A percentile compares a stretch with the other conserved stretches of the same genome.
Evolutionary conservation across 1,140 invertebrate species (phyloP).

Genomic region (Leptestheria dahalacensis): DNA sequence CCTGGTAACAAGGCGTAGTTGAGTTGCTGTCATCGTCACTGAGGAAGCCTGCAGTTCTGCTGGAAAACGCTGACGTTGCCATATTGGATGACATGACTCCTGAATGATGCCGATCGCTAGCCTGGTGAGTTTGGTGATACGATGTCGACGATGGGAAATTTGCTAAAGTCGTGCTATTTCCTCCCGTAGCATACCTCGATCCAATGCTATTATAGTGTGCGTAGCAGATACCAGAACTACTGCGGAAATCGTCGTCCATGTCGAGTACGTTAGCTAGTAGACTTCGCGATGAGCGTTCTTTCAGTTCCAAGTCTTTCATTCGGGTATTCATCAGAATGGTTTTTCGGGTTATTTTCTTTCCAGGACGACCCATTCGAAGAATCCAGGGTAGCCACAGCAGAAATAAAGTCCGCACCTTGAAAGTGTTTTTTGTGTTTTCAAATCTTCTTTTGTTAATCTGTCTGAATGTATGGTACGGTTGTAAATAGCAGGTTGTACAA

Average conservation of each 20-base stretch:
- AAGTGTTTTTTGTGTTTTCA: too few relatives aligned
- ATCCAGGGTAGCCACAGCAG: constrained; percentile 94
- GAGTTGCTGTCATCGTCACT: constrained; percentile 5
- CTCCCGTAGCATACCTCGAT: constrained; percentile 31
- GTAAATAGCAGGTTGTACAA: too few relatives aligned
- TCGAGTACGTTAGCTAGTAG: constrained; percentile 78
- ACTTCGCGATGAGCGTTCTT: constrained; percentile 81
- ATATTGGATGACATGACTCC: constrained; percentile 36
- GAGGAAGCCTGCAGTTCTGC: neutral
- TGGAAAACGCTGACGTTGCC: neutral
- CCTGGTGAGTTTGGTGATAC: constrained; percentile 31
- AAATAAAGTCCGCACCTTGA: constrained; percentile 76
- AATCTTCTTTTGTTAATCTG: too few relatives aligned
- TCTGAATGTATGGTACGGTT: too few relatives aligned
- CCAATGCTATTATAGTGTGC: constrained; percentile 35
- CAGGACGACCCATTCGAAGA: constrained; percentile 81
- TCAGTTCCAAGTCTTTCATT: constrained; percentile 78
- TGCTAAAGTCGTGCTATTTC: constrained; percentile 27
- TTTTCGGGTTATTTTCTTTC: constrained; percentile 82
- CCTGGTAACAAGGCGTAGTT: neutral
- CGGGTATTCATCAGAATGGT: constrained; percentile 71
- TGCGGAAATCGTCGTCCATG: constrained; percentile 84
- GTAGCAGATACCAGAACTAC: constrained; percentile 24
- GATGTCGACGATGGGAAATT: constrained; percentile 30
- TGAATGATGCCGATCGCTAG: constrained; percentile 10